Evolutionary conservation across 2,888 invertebrate genomes (phyloP), one percentile per base, ranked within the genome.

Genomic region (Dorcus parallelipipedus): DNA sequence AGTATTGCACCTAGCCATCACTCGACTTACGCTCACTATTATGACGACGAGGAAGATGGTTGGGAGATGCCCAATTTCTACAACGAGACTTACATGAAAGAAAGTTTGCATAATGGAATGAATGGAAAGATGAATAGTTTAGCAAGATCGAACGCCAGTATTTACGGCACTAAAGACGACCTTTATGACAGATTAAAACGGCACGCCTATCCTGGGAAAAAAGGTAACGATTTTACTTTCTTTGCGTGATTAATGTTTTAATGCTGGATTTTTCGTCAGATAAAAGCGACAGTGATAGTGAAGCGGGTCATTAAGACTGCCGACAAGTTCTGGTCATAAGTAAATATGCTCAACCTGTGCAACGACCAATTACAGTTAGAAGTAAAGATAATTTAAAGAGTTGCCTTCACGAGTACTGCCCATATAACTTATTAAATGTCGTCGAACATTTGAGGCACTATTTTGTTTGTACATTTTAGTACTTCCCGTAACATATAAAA

Each of bases 51-150:
- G 74, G 95, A 95, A 78, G 95, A 95, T 71, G 95, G 95, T 49
- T 95, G 95, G 95, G 95, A 95, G 76, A 95, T 95, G 95, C 95
- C 95, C 0, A 95, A 95, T 79, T 95, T 95, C 79, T 95, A 95
- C 80, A 95, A 95, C 76, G 95, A 95, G 79, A 94, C 95, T 2
- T 95, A 95, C 74, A 94, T 95, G 94, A 95, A 95, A 80, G 93
- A 93, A 81, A 87, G 93, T 73, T 84, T 95, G 56, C 94, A 94
- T 78, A 93, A 90, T 69, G 89, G 90, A 20, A 59, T 61, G 59
- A 90, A 89, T 23, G 83, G 84, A 53, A 94, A 94, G 79, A 91
- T 93, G 90, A 95, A 94, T 80, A 94, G 94, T 78, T 83, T 95
- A 79, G 95, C 94, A 64, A 84, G 94, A 72, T 95, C 95, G 38